Evolutionary conservation across 2,888 invertebrate genomes (phyloP), one percentile per base, ranked within the genome.

Genomic region (Pherbina coryleti): DNA sequence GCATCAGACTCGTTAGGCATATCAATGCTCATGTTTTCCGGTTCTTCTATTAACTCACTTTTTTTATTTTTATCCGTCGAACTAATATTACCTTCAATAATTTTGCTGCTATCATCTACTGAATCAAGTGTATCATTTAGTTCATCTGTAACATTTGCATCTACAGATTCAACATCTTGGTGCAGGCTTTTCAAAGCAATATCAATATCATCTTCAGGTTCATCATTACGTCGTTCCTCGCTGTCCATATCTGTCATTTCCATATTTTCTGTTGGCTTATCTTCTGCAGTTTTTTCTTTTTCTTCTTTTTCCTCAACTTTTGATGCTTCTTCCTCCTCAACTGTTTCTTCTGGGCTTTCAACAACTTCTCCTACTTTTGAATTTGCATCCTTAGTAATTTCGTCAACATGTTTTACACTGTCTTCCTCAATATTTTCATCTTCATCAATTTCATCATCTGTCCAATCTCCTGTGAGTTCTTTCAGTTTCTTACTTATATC

Each of bases 381-480:
- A 8, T 25, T 11, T 37, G n/a, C 19, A 37, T 19, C 22, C 22
- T 19, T 22, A 3, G 19, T 22, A 19, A 14, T 67, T 37, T 67
- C 22, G 25, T 69, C 51, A 69, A 28, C 69, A 49, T 19, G 22
- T 25, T 1, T 31, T 14, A 14, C 5, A 14, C 28, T 49, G 22
- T 49, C 28, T 37, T 55, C 22, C 19, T 67, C 66, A 8, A 25
- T 67, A 49, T 17, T 19, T 1, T 82, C 82, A 8, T 86, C 86
- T 2, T 88, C 89, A 3, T 88, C 89, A 72, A 87, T 87, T 49
- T 90, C 90, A 80, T 90, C 89, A 73, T 90, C 90, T 1, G 86
- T 84, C 90, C 90, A 90, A 83, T 90, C 90, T 11, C 88, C 88
- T 11, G 89, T 88, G 8, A 89, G 81, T 79, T 88, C 86, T 62